Evolutionary conservation across 2,888 invertebrate species (phyloP), one percentile per base, ranked within the genome.

Genomic region (Podabrus alpinus): DNA sequence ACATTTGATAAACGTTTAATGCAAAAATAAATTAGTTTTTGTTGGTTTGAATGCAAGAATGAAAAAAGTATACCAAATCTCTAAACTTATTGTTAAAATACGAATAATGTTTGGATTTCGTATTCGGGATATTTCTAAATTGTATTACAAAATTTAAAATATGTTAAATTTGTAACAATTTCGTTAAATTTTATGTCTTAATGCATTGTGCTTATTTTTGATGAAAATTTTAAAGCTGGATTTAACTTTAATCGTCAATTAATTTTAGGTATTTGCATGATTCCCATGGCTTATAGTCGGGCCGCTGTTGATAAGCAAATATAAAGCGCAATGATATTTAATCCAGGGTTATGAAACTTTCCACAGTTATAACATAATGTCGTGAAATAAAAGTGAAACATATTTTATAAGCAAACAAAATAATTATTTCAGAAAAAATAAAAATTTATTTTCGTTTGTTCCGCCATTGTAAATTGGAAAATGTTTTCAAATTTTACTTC

Each of bases 211-310:
- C 16, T 21, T 71, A 19, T 71, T 25, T 66, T 17, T 64, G 66
- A 71, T 64, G 71, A 16, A 66, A 71, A 71, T 71, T 71, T 66
- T 45, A 71, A 71, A 71, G 59, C 59, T 66, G 24, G 71, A 66
- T 66, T 71, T 71, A 71, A 66, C 66, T 71, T 71, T 71, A 71
- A 71, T 64, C 45, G 71, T 66, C 66, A 66, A 71, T 71, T 71
- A 71, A 71, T 71, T 71, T 71, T 59, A 71, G 66, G 71, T 71
- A 71, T 71, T 66, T 71, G 59, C 71, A 66, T 71, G 71, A 71
- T 66, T 71, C 71, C 59, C 66, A 66, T 25, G 62, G 62, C 62
- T 68, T 68, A 68, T 68, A 15, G 15, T 17, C 16, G 11, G 29
- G 21, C 21, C 13, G 16, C 21, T 64, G 62, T 64, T 64, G 62